phyloP scores from a whole-genome alignment of 2,797 vertebrate species.

The Mergus octosetaceus region DNA sequence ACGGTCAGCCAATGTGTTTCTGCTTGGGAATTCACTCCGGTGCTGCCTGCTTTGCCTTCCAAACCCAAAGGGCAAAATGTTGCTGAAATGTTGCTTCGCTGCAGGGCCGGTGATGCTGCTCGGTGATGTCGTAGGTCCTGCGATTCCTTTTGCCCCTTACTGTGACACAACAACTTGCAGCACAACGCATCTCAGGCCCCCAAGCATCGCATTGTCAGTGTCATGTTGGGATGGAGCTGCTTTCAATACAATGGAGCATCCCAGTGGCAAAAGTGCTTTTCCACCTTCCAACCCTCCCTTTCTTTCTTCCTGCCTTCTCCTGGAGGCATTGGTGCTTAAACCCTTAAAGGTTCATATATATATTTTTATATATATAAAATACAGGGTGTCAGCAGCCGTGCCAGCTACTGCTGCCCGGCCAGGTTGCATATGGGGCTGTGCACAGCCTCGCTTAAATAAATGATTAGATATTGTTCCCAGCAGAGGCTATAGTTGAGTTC shows the following conservation, averaged over 20 bases:
- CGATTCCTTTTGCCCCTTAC: background rate
- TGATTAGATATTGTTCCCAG: conserved; percentile 53
- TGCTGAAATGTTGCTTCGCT: background rate
- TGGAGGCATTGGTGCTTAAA: background rate
- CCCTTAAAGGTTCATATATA: background rate
- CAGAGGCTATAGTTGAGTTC: conserved; percentile 57
- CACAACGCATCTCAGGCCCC: background rate
- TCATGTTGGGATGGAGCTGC: background rate
- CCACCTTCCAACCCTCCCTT: background rate
- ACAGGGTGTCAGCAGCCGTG: background rate
- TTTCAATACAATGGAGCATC: background rate
- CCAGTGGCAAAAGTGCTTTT: background rate
- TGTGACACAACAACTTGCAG: background rate
- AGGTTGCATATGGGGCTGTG: background rate
- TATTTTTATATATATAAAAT: background rate
- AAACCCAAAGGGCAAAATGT: background rate
- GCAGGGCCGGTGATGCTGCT: background rate
- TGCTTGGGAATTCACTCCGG: background rate
- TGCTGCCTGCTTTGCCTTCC: background rate
- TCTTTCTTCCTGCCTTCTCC: background rate
- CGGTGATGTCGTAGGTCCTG: background rate
- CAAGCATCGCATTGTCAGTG: background rate
- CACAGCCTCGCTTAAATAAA: conserved; percentile 7
- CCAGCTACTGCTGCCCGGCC: background rate
- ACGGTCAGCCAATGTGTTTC: background rate